Evolutionary conservation across 2,113 vertebrate genomes (phyloP).

Genomic region (Clarias macrocephalus): DNA sequence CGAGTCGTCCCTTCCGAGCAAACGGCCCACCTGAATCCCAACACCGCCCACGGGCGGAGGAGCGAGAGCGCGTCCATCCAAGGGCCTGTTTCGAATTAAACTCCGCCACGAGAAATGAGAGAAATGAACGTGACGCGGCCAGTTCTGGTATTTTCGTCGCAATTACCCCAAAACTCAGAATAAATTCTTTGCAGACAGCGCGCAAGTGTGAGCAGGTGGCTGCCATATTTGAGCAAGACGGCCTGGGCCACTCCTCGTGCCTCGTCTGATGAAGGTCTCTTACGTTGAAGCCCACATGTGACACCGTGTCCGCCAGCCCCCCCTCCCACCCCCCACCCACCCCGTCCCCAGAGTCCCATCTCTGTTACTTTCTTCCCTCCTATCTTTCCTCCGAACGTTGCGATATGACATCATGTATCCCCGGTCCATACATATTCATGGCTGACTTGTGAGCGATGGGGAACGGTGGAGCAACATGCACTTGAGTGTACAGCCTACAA

Average conservation of each 20-base stretch:
- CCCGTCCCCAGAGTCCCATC: constrained; percentile 45
- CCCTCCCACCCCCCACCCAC: too few species aligned
- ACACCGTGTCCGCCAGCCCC: constrained; percentile 61
- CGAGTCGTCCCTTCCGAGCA: constrained; percentile 61
- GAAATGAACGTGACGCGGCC: constrained; percentile 72
- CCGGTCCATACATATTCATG: constrained; percentile 54
- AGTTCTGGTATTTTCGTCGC: constrained; percentile 75
- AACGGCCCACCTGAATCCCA: constrained; percentile 63
- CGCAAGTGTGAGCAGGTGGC: constrained; percentile 72
- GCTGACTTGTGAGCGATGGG: constrained; percentile 37
- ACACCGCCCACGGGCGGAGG: constrained; percentile 46
- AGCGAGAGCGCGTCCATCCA: background rate
- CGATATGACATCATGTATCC: constrained; percentile 52
- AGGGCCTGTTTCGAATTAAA: constrained; percentile 71
- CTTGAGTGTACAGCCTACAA: constrained; percentile 47
- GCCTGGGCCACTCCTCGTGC: constrained; percentile 72
- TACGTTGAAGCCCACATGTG: constrained; percentile 75
- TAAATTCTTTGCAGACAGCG: constrained; percentile 67
- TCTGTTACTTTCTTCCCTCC: constrained; percentile 50
- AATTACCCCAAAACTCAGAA: constrained; percentile 74
- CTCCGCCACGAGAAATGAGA: constrained; percentile 58
- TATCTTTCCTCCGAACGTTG: constrained; percentile 51
- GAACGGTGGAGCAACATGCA: constrained; percentile 48
- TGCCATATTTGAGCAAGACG: constrained; percentile 76
- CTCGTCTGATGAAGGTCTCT: constrained; percentile 73